Evolutionary conservation across 2,113 vertebrate species (phyloP).

Genomic region (Monopterus albus): DNA sequence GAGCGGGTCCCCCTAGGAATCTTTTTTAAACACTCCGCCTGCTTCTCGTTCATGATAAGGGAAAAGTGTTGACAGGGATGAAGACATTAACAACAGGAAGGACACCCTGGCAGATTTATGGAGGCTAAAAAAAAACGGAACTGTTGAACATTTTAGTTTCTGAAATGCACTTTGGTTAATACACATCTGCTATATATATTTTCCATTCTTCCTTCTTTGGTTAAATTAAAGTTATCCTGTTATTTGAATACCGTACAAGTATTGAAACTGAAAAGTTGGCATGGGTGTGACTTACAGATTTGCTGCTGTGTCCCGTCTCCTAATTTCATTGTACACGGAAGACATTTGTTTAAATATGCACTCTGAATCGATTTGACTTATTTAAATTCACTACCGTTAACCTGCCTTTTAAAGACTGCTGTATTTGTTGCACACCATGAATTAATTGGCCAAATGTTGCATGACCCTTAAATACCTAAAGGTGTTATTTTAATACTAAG

Average conservation of each 20-base stretch:
- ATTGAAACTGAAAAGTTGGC: slow-evolving; percentile 82
- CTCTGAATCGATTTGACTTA: slow-evolving; percentile 71
- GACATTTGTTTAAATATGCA: slow-evolving; percentile 75
- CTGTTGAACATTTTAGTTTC: slow-evolving; percentile 76
- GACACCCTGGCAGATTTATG: slow-evolving; percentile 61
- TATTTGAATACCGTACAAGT: slow-evolving; percentile 85
- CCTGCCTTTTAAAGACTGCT: slow-evolving; percentile 80
- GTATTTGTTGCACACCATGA: slow-evolving; percentile 70
- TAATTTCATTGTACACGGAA: slow-evolving; percentile 65
- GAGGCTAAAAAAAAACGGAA: slow-evolving; percentile 70
- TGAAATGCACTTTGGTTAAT: slow-evolving; percentile 87
- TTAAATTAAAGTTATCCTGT: slow-evolving; percentile 78
- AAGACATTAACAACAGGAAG: slow-evolving; percentile 58
- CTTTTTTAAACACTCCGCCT: slow-evolving; percentile 17
- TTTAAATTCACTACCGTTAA: slow-evolving; percentile 76
- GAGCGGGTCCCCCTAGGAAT: slow-evolving; percentile 88
- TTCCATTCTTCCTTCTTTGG: slow-evolving; percentile 46
- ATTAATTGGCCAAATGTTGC: slow-evolving; percentile 80
- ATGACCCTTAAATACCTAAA: slow-evolving; percentile 78
- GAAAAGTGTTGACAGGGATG: slow-evolving; percentile 51
- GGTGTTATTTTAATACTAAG: slow-evolving; percentile 48
- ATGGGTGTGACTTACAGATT: slow-evolving; percentile 70
- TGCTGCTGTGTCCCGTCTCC: slow-evolving; percentile 82
- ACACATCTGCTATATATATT: slow-evolving; percentile 73
- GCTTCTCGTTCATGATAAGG: slow-evolving; percentile 53